A percentile compares a stretch with the other conserved stretches of the same genome.
Evolutionary conservation across 2,797 vertebrate genomes (phyloP).

Genomic region (Bucorvus abyssinicus): DNA sequence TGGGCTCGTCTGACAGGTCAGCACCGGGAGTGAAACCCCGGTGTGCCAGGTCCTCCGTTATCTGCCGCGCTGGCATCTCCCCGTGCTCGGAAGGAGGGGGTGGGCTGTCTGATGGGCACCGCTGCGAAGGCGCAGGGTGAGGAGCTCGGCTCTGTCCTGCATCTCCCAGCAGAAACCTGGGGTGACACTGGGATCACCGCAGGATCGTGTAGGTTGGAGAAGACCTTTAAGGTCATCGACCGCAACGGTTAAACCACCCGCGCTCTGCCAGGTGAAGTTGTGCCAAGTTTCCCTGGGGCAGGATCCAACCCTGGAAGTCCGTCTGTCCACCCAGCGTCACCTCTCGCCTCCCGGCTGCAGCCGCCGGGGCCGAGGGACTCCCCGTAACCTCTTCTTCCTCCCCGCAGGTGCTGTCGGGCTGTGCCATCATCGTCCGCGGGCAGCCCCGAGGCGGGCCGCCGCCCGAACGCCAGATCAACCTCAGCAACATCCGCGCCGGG

Average conservation of each 20-base stretch:
- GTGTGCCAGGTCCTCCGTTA: neutral
- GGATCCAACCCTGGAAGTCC: neutral
- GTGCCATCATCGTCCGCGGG: conserved; percentile 94
- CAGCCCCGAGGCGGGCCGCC: conserved; percentile 95
- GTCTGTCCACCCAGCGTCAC: neutral
- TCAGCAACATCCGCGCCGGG: conserved; percentile 93
- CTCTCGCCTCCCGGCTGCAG: neutral
- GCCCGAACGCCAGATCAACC: conserved; percentile 95
- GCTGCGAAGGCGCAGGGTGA: neutral
- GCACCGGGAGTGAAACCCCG: neutral
- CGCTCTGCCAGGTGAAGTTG: neutral
- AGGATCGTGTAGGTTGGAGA: too few relatives aligned
- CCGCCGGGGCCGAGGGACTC: neutral
- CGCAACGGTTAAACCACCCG: neutral
- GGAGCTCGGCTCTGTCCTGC: neutral
- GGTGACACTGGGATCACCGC: too few relatives aligned
- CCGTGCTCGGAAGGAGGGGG: neutral
- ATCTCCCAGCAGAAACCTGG: neutral
- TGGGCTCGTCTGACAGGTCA: neutral
- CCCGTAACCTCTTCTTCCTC: too few relatives aligned
- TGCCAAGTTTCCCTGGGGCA: neutral
- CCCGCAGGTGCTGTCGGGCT: conserved; percentile 90
- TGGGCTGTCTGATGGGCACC: neutral
- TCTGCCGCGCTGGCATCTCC: rapidly evolving
- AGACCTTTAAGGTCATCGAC: too few relatives aligned